phyloP scores from a whole-genome alignment of 92 coral and sea anemone species.

The Epizoanthus scotinus region DNA sequence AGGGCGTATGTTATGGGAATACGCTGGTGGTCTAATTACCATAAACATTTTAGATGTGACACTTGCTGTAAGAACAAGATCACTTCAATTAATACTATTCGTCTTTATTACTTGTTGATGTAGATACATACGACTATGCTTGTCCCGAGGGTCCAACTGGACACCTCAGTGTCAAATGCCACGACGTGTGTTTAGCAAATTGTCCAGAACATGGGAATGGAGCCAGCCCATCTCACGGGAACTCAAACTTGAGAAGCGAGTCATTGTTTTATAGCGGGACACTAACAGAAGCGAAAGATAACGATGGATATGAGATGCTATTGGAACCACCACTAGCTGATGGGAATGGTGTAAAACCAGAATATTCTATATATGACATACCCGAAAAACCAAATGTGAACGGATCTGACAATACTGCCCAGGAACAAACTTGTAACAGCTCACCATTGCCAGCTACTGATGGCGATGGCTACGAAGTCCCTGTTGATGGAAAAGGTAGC shows the following conservation, averaged over 20 bases:
- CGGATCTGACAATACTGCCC: background rate
- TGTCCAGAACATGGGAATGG: slow-evolving; percentile 18
- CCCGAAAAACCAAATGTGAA: background rate
- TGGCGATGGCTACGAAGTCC: slow-evolving; percentile 25
- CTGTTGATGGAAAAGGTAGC: background rate
- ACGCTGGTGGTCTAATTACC: no score
- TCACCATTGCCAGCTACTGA: background rate
- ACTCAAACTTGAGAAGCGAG: no score
- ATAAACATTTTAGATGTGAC: no score
- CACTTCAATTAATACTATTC: background rate
- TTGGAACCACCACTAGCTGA: background rate
- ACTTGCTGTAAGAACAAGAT: background rate
- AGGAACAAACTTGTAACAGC: background rate
- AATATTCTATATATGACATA: slow-evolving; percentile 12
- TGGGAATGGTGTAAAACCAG: background rate
- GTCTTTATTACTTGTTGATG: background rate
- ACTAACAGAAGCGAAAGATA: background rate
- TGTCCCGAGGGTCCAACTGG: slow-evolving; percentile 14
- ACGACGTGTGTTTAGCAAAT: background rate
- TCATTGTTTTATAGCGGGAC: background rate
- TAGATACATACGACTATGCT: slow-evolving; percentile 30
- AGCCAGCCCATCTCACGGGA: background rate
- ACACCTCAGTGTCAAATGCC: background rate
- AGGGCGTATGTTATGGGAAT: no score
- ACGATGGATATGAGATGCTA: background rate